phyloP scores from a whole-genome alignment of 1,140 invertebrate species.

The Drosophila melanica region DNA sequence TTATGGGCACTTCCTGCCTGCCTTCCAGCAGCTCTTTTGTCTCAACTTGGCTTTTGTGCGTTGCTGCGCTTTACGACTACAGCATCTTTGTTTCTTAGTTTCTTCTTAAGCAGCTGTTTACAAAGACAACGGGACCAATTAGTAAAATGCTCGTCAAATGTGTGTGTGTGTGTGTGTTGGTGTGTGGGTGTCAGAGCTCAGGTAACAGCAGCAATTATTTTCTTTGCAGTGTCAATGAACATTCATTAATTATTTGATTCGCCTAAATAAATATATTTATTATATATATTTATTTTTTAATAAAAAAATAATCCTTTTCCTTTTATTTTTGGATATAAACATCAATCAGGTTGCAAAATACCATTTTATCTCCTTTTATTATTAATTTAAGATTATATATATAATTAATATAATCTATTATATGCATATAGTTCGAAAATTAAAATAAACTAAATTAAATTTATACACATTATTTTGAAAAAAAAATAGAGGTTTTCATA shows the following conservation, averaged over 20 bases:
- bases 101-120: conserved; percentile 43
- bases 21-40: conserved; percentile 17
- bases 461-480: too few relatives aligned
- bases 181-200: background rate
- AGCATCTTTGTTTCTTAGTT: conserved; percentile 36
- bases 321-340: too few relatives aligned
- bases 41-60: conserved; percentile 24
- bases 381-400: too few relatives aligned
- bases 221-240: background rate
- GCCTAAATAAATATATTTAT: background rate
- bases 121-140: conserved; percentile 37
- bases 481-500: too few relatives aligned
- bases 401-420: too few relatives aligned
- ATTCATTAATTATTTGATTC: background rate
- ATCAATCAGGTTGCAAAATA: too few relatives aligned
- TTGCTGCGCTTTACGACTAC: conserved; percentile 17
- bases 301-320: too few relatives aligned
- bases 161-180: background rate
- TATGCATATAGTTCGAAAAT: too few relatives aligned
- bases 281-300: too few relatives aligned
- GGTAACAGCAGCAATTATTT: background rate
- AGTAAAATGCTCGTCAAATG: conserved; percentile 7
- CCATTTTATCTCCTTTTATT: too few relatives aligned
- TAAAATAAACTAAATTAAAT: too few relatives aligned
- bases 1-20: conserved; percentile 27